Percentiles rank a stretch among this genome's conserved stretches.
phyloP scores from a whole-genome alignment of 37 sponge, comb jelly and placozoan species.

The Aplysina aerophoba region DNA sequence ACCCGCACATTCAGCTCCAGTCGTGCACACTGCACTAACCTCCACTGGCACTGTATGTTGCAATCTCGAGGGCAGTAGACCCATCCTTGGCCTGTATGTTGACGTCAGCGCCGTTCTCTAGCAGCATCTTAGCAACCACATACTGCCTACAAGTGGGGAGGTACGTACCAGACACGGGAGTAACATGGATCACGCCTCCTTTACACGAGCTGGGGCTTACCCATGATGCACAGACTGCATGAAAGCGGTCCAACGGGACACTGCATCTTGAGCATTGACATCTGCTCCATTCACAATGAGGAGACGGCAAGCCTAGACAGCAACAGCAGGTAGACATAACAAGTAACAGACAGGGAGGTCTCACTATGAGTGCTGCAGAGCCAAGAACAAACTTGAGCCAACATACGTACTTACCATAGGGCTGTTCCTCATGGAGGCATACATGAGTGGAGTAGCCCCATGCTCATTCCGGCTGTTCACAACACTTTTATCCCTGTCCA shows the following conservation, averaged over 20 bases:
- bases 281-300: slow-evolving; percentile 57
- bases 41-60: background rate
- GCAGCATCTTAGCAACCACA: slow-evolving; percentile 59
- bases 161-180: background rate
- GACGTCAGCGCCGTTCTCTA: slow-evolving; percentile 64
- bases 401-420: slow-evolving; percentile 42
- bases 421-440: slow-evolving; percentile 74
- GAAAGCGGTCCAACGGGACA: slow-evolving; percentile 82
- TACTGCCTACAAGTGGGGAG: slow-evolving; percentile 41
- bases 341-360: background rate
- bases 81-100: slow-evolving; percentile 69
- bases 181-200: background rate
- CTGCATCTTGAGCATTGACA: slow-evolving; percentile 67
- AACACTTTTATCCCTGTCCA: background rate
- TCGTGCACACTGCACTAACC: background rate
- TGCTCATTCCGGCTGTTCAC: slow-evolving; percentile 42
- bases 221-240: slow-evolving; percentile 85
- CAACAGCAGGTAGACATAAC: background rate
- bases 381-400: background rate
- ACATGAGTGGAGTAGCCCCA: slow-evolving; percentile 91
- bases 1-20: too few relatives aligned
- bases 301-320: slow-evolving; percentile 39
- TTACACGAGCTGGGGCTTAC: slow-evolving; percentile 22
- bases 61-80: slow-evolving; percentile 68
- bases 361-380: background rate